These are phyloP conservation scores for Holacanthella duospinosa DNA, from an alignment of 2,888 invertebrate species.

Conservation along the genomic window DNA sequence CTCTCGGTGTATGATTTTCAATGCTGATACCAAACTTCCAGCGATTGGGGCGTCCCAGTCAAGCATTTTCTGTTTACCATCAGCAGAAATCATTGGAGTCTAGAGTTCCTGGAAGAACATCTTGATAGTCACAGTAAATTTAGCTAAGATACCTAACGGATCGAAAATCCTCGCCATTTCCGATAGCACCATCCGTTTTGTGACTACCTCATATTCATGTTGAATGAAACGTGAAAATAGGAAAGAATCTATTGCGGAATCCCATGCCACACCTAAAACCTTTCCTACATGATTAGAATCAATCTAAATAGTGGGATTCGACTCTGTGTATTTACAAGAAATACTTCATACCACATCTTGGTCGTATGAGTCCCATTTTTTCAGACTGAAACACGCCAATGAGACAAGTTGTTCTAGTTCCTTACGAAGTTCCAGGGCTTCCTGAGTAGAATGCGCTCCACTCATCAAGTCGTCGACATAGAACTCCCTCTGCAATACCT, in stretches of 20 bases:
- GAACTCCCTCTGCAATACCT: constrained; percentile 29
- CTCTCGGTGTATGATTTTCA: constrained; percentile 1
- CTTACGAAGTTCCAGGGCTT: constrained; percentile 7
- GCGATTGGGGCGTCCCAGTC: constrained; percentile 37
- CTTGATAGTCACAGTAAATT: constrained; percentile 33
- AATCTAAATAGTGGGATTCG: not conserved
- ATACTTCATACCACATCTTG: constrained; percentile 10
- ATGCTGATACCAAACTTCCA: constrained; percentile 14
- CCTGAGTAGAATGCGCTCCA: constrained; percentile 2
- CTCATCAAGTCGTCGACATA: constrained; percentile 39
- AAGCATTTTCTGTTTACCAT: constrained; percentile 15
- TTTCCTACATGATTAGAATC: constrained; percentile 12
- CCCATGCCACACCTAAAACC: constrained; percentile 17
- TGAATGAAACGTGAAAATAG: not conserved
- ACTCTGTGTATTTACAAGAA: constrained; percentile 10
- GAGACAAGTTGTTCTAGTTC: constrained; percentile 4
- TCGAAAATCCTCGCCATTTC: constrained; percentile 36
- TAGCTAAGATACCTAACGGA: constrained; percentile 33
- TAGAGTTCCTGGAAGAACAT: constrained; percentile 34
- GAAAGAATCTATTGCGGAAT: constrained; percentile 11
- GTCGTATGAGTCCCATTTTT: constrained; percentile 18
- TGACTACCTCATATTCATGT: not conserved
- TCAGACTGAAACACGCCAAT: constrained; percentile 5
- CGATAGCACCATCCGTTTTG: constrained; percentile 22
- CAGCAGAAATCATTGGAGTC: constrained; percentile 4